A percentile compares a stretch with the other conserved stretches of the same genome.
Conservation (phyloP, 2,113 vertebrate genomes). For the Thalassoma bifasciatum region DNA sequence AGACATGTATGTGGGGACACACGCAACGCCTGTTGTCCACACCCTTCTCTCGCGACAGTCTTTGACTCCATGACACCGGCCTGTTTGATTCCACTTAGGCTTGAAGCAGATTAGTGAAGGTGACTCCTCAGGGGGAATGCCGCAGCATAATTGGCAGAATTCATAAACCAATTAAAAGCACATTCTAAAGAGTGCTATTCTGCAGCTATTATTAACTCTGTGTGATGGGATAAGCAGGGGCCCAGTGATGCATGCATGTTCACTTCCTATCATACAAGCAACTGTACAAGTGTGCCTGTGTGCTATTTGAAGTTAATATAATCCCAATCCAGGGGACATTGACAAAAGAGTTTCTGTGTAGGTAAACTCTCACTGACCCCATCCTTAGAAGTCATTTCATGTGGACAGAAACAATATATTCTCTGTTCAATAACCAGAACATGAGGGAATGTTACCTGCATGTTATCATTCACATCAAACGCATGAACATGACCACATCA, state of each 20-base stretch:
- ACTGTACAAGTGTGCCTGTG: constrained; percentile 42
- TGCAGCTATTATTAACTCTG: constrained; percentile 75
- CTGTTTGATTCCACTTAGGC: constrained; percentile 73
- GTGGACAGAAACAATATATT: constrained; percentile 25
- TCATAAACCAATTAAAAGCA: constrained; percentile 82
- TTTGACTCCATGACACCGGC: constrained; percentile 67
- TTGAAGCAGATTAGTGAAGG: constrained; percentile 82
- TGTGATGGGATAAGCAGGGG: constrained; percentile 75
- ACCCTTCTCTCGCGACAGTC: constrained; percentile 43
- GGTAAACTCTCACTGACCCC: constrained; percentile 53
- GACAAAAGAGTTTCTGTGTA: constrained; percentile 47
- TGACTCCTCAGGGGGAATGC: constrained; percentile 79
- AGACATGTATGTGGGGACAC: constrained; percentile 15
- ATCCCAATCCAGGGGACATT: constrained; percentile 32
- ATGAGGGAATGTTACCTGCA: constrained; percentile 30
- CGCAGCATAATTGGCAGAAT: constrained; percentile 80
- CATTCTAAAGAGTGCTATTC: constrained; percentile 72
- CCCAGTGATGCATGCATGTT: constrained; percentile 37
- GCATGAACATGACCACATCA: constrained; percentile 35
- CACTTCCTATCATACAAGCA: constrained; percentile 53
- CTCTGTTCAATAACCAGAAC: constrained; percentile 22
- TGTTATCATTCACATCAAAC: constrained; percentile 28
- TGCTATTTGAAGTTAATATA: constrained; percentile 44
- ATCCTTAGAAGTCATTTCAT: constrained; percentile 29
- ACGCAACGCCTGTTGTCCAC: constrained; percentile 34